phyloP scores from a whole-genome alignment of 2,113 vertebrate genomes.

The Phylloscopus whistleri region DNA sequence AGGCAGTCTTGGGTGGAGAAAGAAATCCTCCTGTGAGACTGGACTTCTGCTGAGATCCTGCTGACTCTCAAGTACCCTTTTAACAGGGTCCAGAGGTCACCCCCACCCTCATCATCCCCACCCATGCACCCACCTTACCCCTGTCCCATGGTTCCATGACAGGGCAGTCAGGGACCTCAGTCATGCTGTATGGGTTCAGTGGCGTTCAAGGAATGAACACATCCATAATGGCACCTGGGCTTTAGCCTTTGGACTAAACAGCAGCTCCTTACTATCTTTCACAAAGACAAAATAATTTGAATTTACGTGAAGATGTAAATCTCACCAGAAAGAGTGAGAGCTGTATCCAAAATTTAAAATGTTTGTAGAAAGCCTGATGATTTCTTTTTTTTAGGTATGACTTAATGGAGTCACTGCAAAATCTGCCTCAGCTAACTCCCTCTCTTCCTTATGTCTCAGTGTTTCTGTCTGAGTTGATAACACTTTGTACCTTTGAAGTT shows the following conservation, averaged over 20 bases:
- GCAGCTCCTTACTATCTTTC: background rate
- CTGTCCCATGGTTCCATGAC: no score
- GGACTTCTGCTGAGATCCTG: background rate
- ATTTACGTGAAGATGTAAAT: background rate
- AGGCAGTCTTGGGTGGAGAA: background rate
- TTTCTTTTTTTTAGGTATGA: background rate
- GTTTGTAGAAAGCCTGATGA: background rate
- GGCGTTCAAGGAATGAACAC: background rate
- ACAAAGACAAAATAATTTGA: background rate
- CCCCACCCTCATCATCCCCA: rapidly evolving
- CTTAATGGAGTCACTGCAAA: background rate
- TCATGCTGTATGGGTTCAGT: rapidly evolving
- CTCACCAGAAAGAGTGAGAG: background rate
- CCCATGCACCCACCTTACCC: rapidly evolving
- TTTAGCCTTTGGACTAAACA: background rate
- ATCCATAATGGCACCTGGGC: background rate
- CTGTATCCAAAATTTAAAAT: background rate
- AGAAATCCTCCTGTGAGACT: background rate
- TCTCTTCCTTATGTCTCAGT: background rate
- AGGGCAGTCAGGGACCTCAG: background rate
- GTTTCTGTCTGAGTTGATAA: background rate
- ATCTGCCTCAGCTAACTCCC: background rate
- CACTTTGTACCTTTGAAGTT: background rate
- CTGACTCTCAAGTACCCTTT: rapidly evolving
- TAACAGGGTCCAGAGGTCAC: background rate